Evolutionary conservation across 1,140 invertebrate genomes (phyloP).

Genomic region (Apis dorsata): DNA sequence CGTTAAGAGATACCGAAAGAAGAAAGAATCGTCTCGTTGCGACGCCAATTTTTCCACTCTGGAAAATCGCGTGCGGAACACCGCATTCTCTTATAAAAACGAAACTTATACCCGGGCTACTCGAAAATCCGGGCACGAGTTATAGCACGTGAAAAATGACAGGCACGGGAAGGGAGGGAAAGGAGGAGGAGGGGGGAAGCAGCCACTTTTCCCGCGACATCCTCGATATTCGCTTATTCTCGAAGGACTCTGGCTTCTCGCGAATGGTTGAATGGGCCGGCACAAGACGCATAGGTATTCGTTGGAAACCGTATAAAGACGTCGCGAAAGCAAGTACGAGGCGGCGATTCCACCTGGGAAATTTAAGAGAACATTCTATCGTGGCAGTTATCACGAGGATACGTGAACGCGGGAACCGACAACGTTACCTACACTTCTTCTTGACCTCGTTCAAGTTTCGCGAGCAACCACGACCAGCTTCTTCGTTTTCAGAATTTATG

Average conservation of each 20-base stretch:
- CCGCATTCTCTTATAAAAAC: no score
- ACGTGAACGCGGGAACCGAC: constrained; percentile 44
- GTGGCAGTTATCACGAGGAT: constrained; percentile 65
- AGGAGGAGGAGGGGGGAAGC: neutral
- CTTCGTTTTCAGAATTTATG: constrained; percentile 45
- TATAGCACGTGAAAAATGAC: constrained; percentile 36
- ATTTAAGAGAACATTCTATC: constrained; percentile 69
- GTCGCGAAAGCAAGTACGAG: constrained; percentile 60
- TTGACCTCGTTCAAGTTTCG: constrained; percentile 47
- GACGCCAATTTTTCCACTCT: neutral
- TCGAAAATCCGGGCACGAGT: constrained; percentile 40
- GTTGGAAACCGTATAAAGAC: constrained; percentile 61
- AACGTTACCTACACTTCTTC: constrained; percentile 48
- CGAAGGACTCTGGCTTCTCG: constrained; percentile 56
- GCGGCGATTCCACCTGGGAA: constrained; percentile 64
- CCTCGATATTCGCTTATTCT: constrained; percentile 65
- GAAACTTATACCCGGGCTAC: neutral
- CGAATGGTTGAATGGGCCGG: constrained; percentile 54
- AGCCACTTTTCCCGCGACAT: constrained; percentile 57
- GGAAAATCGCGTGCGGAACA: neutral
- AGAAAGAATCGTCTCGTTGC: neutral
- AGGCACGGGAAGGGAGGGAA: neutral
- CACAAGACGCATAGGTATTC: constrained; percentile 51
- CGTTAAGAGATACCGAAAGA: neutral
- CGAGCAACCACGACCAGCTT: constrained; percentile 1